Base-by-base conservation (phyloP, 1,140 invertebrate species). In the Pentalonia nigronervosa region DNA sequence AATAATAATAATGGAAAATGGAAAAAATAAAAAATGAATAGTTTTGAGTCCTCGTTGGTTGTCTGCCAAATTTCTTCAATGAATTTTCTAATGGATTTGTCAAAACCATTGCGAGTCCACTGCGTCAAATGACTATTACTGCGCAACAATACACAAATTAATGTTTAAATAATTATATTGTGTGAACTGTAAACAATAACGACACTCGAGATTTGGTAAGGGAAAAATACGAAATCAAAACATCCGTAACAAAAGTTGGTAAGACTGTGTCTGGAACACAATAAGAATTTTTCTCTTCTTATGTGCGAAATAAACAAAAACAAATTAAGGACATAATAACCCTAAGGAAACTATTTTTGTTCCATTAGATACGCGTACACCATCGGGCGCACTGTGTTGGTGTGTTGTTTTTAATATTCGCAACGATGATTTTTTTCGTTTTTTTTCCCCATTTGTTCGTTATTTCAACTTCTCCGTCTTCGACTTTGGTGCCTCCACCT, bases 381-480 rank as follows among this genome's bases (percentile, higher is more conserved):
- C 86, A 20, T 47, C 84, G 41, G 45, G 23, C 41, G 41, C 34
- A 90, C 56, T 60, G 56, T 23, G 41, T 25, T 60, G 23, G 89
- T 25, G 50, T 90, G n/a, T 60, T 56, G 36, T 45, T 90, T 90
- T 90, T 90, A 90, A 90, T 90, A 90, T 56, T 60, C 89, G 36
- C 36, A 34, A 25, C 34, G 89, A 48, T 23, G 25, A 91, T 91
- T 91, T 91, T 60, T 30, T 23, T 45, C 60, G 30, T 56, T 89
- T 48, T 1, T 8, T 14, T 20, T 4, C 41, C 48, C 60, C 60
- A 30, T 76, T 76, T 34, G n/a, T 76, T n/a, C 60, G 60, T 76
- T 76, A n/a, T 76, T n/a, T 14, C 30, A n/a, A 76, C 60, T 76
- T 20, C n/a, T 14, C 56, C 25, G 8, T 30, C 25, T 67, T 30